These are phyloP conservation scores for Sitobion miscanthi DNA, from an alignment of 1,140 invertebrate genomes.

Conservation along the genomic window DNA sequence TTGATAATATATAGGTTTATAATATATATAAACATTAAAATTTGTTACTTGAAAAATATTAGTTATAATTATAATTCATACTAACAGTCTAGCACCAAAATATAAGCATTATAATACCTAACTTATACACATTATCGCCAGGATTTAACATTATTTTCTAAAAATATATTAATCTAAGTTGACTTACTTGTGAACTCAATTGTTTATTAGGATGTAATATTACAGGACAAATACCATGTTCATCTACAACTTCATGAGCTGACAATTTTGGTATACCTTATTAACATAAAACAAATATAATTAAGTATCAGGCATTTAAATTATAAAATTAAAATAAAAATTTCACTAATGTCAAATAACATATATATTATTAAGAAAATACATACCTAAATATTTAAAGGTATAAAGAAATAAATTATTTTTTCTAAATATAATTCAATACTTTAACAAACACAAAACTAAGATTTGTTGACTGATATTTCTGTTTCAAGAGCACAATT, in stretches of 20 bases:
- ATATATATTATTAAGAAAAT: neutral
- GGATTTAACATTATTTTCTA: neutral
- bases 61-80: too few species aligned
- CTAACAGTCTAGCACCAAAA: too few species aligned
- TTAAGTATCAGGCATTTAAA: neutral
- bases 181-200: slow-evolving; percentile 31
- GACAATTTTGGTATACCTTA: slow-evolving; percentile 39
- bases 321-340: neutral
- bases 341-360: too few species aligned
- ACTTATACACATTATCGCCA: neutral
- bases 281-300: neutral
- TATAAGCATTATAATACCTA: neutral
- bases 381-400: neutral
- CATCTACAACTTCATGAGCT: slow-evolving; percentile 29
- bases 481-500: too few species aligned
- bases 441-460: too few species aligned
- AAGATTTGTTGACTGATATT: too few species aligned
- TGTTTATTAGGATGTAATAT: slow-evolving; percentile 37
- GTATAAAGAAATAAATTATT: too few species aligned
- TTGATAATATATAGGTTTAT: too few species aligned
- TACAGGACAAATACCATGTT: neutral
- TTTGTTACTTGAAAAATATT: too few species aligned
- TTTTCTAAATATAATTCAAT: too few species aligned
- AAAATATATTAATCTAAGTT: neutral
- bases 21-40: too few species aligned